Percentiles rank a stretch among this genome's conserved stretches.
These are phyloP conservation scores for Oryzias celebensis DNA, from an alignment of 2,113 vertebrate species.

Conservation along the genomic window DNA sequence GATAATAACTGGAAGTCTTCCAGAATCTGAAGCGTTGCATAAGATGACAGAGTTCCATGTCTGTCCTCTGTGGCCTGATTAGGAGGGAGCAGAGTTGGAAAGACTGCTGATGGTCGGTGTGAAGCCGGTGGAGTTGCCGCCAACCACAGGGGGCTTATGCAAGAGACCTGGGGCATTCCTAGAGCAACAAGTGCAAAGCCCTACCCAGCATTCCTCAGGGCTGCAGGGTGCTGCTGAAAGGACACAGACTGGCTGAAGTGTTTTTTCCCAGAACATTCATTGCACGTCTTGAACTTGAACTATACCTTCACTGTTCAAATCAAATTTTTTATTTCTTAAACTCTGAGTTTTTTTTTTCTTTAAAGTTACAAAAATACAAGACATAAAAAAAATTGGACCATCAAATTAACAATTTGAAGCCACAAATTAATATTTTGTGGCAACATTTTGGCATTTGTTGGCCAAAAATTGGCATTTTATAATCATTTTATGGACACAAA, in stretches of 20 bases:
- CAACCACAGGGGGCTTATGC: slow-evolving; percentile 31
- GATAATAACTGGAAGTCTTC: slow-evolving; percentile 27
- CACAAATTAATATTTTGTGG: too few species aligned
- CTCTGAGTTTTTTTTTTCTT: too few species aligned
- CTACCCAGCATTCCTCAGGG: slow-evolving; percentile 62
- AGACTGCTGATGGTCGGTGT: slow-evolving; percentile 14
- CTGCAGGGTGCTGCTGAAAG: slow-evolving; percentile 2
- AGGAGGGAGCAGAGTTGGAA: background rate
- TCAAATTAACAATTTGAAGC: too few species aligned
- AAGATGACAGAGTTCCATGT: slow-evolving; percentile 33
- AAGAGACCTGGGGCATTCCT: slow-evolving; percentile 52
- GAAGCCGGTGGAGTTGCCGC: slow-evolving; percentile 13
- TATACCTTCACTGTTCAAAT: too few species aligned
- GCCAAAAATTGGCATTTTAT: too few species aligned
- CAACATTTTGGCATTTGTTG: too few species aligned
- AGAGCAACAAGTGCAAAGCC: slow-evolving; percentile 44
- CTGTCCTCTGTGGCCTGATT: background rate
- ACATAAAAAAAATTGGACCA: too few species aligned
- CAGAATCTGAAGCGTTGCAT: slow-evolving; percentile 1
- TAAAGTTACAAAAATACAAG: too few species aligned
- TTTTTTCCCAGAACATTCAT: too few species aligned
- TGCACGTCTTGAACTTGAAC: too few species aligned
- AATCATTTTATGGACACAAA: too few species aligned
- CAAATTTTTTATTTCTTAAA: too few species aligned
- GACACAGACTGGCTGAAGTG: background rate